Percentiles rank a stretch among this genome's conserved stretches.
phyloP scores from a whole-genome alignment of 2,888 invertebrate genomes.

The Drosophila fungiperda region DNA sequence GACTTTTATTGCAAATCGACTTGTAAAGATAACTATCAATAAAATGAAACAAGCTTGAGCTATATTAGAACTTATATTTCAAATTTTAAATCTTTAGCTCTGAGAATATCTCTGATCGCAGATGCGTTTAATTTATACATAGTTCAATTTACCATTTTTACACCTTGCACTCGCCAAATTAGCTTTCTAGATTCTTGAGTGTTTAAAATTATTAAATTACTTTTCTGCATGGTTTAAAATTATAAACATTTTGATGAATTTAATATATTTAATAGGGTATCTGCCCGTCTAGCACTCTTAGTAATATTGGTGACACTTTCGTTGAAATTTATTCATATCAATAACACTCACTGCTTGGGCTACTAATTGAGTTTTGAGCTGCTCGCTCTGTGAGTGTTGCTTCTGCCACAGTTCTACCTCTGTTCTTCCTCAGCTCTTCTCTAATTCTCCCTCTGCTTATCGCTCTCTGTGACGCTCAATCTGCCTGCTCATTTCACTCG shows the following conservation, averaged over 20 bases:
- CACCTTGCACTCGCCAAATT: not conserved
- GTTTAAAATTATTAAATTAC: no score
- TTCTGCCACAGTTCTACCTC: not conserved
- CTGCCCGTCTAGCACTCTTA: not conserved
- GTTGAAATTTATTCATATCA: constrained; percentile 35
- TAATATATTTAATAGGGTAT: not conserved
- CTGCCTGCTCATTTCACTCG: constrained; percentile 51
- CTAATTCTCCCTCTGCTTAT: constrained; percentile 3
- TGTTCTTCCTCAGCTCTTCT: not conserved
- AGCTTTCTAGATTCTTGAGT: not conserved
- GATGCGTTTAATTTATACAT: not conserved
- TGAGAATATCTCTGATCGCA: not conserved
- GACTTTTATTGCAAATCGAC: not conserved
- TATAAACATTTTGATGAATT: not conserved
- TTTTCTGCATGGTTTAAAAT: not conserved
- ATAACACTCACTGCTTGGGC: constrained; percentile 39
- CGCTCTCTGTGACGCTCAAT: constrained; percentile 39
- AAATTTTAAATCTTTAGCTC: not conserved
- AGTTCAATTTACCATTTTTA: no score
- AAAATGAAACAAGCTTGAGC: not conserved
- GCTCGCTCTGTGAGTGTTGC: constrained; percentile 12
- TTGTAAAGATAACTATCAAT: not conserved
- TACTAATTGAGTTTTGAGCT: constrained; percentile 61
- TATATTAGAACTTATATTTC: not conserved
- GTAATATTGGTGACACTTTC: constrained; percentile 5